These are phyloP conservation scores for Pseudomyrmex gracilis DNA, from an alignment of 1,140 invertebrate genomes.

Conservation along the genomic window DNA sequence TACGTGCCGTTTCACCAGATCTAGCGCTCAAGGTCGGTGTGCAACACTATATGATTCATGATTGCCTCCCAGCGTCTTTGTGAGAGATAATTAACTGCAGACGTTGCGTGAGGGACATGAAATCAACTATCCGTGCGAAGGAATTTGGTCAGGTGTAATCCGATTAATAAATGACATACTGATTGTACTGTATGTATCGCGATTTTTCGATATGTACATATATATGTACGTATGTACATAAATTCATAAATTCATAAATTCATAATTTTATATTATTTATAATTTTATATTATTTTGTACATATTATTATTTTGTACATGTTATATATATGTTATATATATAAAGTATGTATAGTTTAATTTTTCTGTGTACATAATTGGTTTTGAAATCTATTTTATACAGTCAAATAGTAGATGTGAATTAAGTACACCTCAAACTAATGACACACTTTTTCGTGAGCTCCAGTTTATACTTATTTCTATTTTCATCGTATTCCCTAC, in stretches of 20 bases:
- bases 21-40: conserved; percentile 56
- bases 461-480: background rate
- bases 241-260: background rate
- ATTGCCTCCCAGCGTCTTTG: conserved; percentile 11
- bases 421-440: background rate
- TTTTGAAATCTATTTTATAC: too few species aligned
- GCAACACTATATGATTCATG: conserved; percentile 44
- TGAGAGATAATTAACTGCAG: conserved; percentile 39
- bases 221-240: background rate
- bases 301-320: too few species aligned
- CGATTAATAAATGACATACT: conserved; percentile 13
- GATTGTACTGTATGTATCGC: background rate
- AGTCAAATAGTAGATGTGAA: background rate
- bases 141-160: conserved; percentile 36
- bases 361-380: too few species aligned
- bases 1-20: conserved; percentile 10
- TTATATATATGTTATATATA: too few species aligned
- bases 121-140: conserved; percentile 15
- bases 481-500: conserved; percentile 11
- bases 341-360: too few species aligned
- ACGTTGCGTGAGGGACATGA: background rate
- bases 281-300: background rate
- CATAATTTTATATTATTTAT: background rate
- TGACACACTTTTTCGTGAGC: background rate
- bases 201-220: background rate